phyloP scores from a whole-genome alignment of 2,113 vertebrate genomes.

The Tenebrosternarchus preto region DNA sequence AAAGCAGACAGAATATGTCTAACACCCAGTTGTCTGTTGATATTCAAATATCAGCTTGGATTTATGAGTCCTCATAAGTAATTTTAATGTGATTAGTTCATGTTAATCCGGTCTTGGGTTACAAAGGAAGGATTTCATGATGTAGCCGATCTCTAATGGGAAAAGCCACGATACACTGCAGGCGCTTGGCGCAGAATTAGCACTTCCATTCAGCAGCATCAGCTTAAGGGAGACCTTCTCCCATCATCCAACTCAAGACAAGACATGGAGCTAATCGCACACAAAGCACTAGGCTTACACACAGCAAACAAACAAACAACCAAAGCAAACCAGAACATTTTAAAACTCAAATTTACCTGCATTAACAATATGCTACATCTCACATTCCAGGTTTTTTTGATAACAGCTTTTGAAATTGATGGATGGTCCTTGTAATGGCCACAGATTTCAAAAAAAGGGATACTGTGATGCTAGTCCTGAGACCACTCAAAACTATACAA shows the following conservation, averaged over 20 bases:
- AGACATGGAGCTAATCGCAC: not conserved
- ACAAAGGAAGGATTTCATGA: conserved; percentile 13
- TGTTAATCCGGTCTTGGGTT: conserved; percentile 23
- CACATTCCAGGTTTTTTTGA: not conserved
- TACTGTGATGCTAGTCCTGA: too few species aligned
- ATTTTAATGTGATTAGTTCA: conserved; percentile 37
- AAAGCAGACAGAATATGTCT: conserved; percentile 13
- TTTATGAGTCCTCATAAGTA: conserved; percentile 30
- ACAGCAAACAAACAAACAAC: not conserved
- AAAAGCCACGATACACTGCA: conserved; percentile 39
- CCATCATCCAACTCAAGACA: not conserved
- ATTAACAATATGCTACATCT: too few species aligned
- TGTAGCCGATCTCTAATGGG: not conserved
- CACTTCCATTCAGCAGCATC: not conserved
- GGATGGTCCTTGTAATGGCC: too few species aligned
- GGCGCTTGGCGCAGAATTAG: not conserved
- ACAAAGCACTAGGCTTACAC: conserved; percentile 1
- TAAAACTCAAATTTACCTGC: not conserved
- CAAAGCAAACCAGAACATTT: not conserved
- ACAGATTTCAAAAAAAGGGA: too few species aligned
- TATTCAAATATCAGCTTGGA: conserved; percentile 31
- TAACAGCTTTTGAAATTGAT: not conserved
- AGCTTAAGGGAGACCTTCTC: not conserved
- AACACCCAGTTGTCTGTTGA: not conserved
- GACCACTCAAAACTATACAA: too few species aligned